phyloP scores from a whole-genome alignment of 2,888 invertebrate species.

The Drosophila yooni region DNA sequence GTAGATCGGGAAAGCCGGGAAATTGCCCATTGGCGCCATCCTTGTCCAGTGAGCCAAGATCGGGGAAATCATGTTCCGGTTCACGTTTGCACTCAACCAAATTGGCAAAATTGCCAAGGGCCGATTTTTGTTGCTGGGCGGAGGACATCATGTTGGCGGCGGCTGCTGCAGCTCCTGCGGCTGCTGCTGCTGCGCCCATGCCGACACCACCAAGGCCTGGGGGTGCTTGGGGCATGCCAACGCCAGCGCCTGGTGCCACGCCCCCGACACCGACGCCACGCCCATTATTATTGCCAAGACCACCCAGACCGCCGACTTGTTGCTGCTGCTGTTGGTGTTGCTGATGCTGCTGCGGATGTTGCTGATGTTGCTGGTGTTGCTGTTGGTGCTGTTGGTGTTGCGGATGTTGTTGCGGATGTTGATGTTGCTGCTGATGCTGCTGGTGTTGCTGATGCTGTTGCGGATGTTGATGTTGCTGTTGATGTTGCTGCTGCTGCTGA shows the following conservation, averaged over 20 bases:
- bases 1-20: conserved; percentile 92
- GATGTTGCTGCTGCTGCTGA: conserved; percentile 63
- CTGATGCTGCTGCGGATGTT: conserved; percentile 20
- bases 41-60: conserved; percentile 93
- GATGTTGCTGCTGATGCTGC: conserved; percentile 32
- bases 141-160: conserved; percentile 71
- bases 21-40: conserved; percentile 91
- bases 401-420: conserved; percentile 56
- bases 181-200: conserved; percentile 34
- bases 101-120: conserved; percentile 87
- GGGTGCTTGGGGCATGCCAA: conserved; percentile 60
- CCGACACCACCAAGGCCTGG: conserved; percentile 72
- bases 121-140: conserved; percentile 80
- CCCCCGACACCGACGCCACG: conserved; percentile 68
- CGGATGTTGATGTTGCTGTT: conserved; percentile 34
- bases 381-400: conserved; percentile 76
- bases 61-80: conserved; percentile 94
- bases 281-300: conserved; percentile 77
- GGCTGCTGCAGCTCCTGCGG: not conserved
- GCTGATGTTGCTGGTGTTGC: conserved; percentile 32
- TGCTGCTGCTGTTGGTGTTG: conserved; percentile 74
- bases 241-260: conserved; percentile 65
- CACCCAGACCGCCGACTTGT: conserved; percentile 77
- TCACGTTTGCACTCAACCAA: conserved; percentile 94
- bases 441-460: conserved; percentile 43